Evolutionary conservation across 1,140 invertebrate genomes (phyloP), one percentile per base, ranked within the genome.

Genomic region (Calliphora vicina): DNA sequence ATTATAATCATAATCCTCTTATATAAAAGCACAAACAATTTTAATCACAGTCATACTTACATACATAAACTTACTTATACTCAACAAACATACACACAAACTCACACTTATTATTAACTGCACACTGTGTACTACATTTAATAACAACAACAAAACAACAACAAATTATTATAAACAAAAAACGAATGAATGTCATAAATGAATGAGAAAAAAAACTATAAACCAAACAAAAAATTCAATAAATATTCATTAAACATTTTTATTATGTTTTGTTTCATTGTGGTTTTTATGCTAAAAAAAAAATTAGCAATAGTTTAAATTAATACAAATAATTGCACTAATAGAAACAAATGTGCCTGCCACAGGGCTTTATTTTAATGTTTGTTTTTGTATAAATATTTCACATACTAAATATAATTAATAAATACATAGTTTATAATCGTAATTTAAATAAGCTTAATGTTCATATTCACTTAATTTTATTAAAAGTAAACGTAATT

Each of bases 401-500:
- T 45, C n/a, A n/a, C n/a, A n/a, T n/a, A n/a, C n/a, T n/a, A n/a
- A n/a, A n/a, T n/a, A n/a, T n/a, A n/a, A n/a, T n/a, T n/a, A n/a
- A n/a, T n/a, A n/a, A n/a, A n/a, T n/a, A n/a, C n/a, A n/a, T n/a
- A n/a, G n/a, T n/a, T n/a, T n/a, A n/a, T n/a, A n/a, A n/a, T n/a
- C n/a, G n/a, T n/a, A n/a, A n/a, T 82, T 74, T 45, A 17, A 20
- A 17, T 25, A 12, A n/a, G 10, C 26, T 29, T 26, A 78, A 57
- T 88, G 83, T 35, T 91, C 90, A 81, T 90, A 90, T 82, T 91
- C 89, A 67, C 87, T 90, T 0, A 90, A 80, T 50, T 88, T 89
- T 2, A 89, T 85, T 45, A 91, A 45, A 0, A 91, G 74, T 0
- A 88, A 50, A 0, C 89, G 74, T 26, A 91, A 78, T 71, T 91